phyloP scores from a whole-genome alignment of 1,140 invertebrate species.

The Arion vulgaris region DNA sequence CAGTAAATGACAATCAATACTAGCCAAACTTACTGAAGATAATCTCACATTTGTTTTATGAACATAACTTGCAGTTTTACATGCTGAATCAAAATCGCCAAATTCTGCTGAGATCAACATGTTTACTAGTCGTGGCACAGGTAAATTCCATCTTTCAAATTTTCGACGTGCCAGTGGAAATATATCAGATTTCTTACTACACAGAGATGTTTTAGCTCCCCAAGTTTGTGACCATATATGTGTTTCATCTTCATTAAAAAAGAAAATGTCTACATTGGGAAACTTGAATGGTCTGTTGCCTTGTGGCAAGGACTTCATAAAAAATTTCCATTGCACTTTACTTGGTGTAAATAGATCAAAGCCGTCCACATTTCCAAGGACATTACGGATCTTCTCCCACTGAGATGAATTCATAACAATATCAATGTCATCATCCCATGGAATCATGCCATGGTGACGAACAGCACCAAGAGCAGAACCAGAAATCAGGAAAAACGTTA shows the following conservation, averaged over 20 bases:
- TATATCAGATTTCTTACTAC: constrained; percentile 50
- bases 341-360: constrained; percentile 40
- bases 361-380: constrained; percentile 39
- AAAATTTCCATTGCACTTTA: constrained; percentile 59
- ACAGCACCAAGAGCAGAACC: constrained; percentile 58
- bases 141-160: constrained; percentile 52
- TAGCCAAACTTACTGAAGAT: not conserved
- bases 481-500: constrained; percentile 58
- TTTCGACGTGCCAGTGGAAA: constrained; percentile 54
- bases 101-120: constrained; percentile 44
- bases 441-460: constrained; percentile 61
- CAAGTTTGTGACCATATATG: constrained; percentile 61
- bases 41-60: constrained; percentile 48
- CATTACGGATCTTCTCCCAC: constrained; percentile 40
- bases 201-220: constrained; percentile 45
- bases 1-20: constrained; percentile 41
- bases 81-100: constrained; percentile 41
- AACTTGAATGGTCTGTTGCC: constrained; percentile 49
- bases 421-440: constrained; percentile 68
- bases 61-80: constrained; percentile 47
- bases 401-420: constrained; percentile 52
- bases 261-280: constrained; percentile 68
- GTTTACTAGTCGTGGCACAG: constrained; percentile 49
- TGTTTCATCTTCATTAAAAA: constrained; percentile 60
- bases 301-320: constrained; percentile 37